Evolutionary conservation across 1,140 invertebrate species (phyloP).

Genomic region (Calosoma granatense): DNA sequence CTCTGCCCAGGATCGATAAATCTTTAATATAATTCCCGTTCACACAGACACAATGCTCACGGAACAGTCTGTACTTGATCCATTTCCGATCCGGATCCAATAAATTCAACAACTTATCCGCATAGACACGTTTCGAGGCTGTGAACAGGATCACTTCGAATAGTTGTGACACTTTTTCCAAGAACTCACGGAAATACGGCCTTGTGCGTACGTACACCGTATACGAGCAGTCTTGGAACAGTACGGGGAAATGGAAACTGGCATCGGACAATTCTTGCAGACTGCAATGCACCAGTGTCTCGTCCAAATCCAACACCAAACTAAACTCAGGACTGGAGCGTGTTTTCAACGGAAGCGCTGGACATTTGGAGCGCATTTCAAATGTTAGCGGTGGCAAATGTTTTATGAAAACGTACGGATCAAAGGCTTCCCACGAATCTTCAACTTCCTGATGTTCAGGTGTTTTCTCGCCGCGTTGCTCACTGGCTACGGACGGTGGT

Average conservation of each 20-base stretch:
- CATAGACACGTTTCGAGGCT: conserved; percentile 91
- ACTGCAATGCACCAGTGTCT: conserved; percentile 93
- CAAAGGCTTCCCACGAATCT: conserved; percentile 69
- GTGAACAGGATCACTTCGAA: conserved; percentile 97
- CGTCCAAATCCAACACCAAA: conserved; percentile 68
- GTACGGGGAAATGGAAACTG: conserved; percentile 86
- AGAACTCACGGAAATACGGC: conserved; percentile 85
- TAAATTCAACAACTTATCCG: conserved; percentile 87
- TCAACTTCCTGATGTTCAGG: conserved; percentile 41
- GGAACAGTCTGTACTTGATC: conserved; percentile 86
- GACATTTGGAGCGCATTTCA: conserved; percentile 75
- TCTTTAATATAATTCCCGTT: conserved; percentile 98
- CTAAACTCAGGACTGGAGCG: conserved; percentile 89
- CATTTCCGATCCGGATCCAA: conserved; percentile 80
- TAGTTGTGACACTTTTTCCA: conserved; percentile 73
- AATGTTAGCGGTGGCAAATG: conserved; percentile 80
- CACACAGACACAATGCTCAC: conserved; percentile 91
- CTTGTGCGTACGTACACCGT: conserved; percentile 86
- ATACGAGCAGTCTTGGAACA: conserved; percentile 70
- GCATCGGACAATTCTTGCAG: conserved; percentile 86
- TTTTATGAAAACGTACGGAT: conserved; percentile 87
- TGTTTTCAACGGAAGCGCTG: conserved; percentile 87
- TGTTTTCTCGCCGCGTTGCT: conserved; percentile 31
- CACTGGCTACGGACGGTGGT: neutral
- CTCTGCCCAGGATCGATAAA: conserved; percentile 83